Base-by-base conservation (phyloP, 2,888 invertebrate species). In the Nesidiocoris tenuis region DNA sequence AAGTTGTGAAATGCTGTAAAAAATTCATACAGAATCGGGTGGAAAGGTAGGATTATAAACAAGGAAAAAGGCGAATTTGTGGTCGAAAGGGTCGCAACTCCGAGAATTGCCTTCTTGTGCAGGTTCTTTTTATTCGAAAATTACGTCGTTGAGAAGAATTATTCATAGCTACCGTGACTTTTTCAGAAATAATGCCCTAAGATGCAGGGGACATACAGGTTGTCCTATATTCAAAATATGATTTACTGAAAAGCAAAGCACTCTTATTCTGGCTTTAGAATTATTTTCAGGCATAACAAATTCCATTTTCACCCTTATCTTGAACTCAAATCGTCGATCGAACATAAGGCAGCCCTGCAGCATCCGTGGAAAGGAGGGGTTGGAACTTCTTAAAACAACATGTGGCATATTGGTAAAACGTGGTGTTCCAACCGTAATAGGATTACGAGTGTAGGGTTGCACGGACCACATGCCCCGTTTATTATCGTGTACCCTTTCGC, bases 381-480 rank as follows among this genome's bases (percentile, higher is more conserved):
- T 39, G 39, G 12, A 9, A 5, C 67, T 21, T 66, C 66, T 75
- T 65, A 25, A 66, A 66, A 65, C 66, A 75, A 66, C 74, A 75
- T 75, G 74, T 75, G 74, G 74, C 66, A 65, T 75, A 75, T 66
- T 65, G 65, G 25, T 66, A 75, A 75, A 75, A 75, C 74, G 65
- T 55, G 66, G 65, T 66, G 65, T 65, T 65, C 59, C 59, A 25
- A 65, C 59, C 74, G 39, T 75, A 75, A 75, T 66, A 66, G 74
- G 74, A 75, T 75, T 75, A 75, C 65, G 18, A 66, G 74, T 75
- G 74, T 75, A 75, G 74, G 74, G 66, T 75, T 75, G 66, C 74
- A 66, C 59, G 72, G 63, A 65, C 74, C 74, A 75, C 74, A 75
- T 75, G 74, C 74, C 65, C 74, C 59, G 74, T 18, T 75, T 75